Percentiles rank a stretch among this genome's conserved stretches.
phyloP scores from a whole-genome alignment of 2,888 invertebrate genomes.

The Eilema griseolum region DNA sequence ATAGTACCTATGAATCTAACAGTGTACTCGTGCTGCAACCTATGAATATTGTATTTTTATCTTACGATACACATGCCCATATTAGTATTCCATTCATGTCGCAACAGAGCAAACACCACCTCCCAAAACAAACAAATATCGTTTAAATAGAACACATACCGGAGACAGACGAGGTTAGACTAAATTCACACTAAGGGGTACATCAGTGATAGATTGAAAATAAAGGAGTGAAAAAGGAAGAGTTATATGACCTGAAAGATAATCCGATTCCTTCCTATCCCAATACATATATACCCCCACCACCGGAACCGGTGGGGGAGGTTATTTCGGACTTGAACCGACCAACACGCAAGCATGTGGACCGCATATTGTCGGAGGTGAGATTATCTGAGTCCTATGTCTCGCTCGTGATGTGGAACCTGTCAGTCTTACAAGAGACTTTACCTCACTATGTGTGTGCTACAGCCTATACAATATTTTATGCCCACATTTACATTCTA shows the following conservation, averaged over 20 bases:
- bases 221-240: background rate
- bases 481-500: too few relatives aligned
- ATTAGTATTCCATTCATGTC: background rate
- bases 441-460: too few relatives aligned
- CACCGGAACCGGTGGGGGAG: too few relatives aligned
- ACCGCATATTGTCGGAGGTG: too few relatives aligned
- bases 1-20: background rate
- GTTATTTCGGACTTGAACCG: too few relatives aligned
- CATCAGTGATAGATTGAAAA: background rate
- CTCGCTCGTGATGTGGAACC: too few relatives aligned
- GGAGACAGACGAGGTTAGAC: background rate
- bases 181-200: background rate
- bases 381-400: too few relatives aligned
- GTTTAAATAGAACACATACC: slow-evolving; percentile 5
- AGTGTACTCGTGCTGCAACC: background rate
- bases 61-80: background rate
- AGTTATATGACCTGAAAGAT: background rate
- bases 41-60: background rate
- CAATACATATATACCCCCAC: too few relatives aligned
- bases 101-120: slow-evolving; percentile 1
- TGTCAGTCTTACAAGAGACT: too few relatives aligned
- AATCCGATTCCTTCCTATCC: too few relatives aligned
- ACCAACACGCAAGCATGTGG: too few relatives aligned
- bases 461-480: too few relatives aligned
- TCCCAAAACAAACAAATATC: slow-evolving; percentile 6